Evolutionary conservation across 2,113 vertebrate genomes (phyloP), one percentile per base, ranked within the genome.

Genomic region (Etheostoma spectabile): DNA sequence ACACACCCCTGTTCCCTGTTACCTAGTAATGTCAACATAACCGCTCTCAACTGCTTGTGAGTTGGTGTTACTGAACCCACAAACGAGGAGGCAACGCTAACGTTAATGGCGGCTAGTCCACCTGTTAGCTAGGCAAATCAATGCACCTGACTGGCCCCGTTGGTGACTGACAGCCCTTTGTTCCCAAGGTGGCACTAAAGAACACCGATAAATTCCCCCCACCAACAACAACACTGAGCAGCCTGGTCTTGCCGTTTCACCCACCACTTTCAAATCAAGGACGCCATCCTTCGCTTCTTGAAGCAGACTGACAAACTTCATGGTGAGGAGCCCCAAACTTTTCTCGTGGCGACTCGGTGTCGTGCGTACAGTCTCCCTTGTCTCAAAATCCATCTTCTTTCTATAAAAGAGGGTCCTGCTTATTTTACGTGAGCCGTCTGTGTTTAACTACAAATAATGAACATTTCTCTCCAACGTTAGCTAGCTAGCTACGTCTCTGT

Each of bases 251-350:
- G 27, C 12, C 3, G 52, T 42, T 70, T 67, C 73, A 93, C 96
- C 94, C 86, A 97, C 96, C 96, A 95, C 94, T 93, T 96, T 97
- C 64, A 97, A 83, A 80, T 97, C 95, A 46, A 96, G 92, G 65
- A 95, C 95, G 56, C 95, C 94, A 73, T 96, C 94, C 82, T 93
- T 91, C 8, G 94, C 94, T 67, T 94, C 94, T 70, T 94, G 94
- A 1, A 96, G 93, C 59, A 96, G 80, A 21, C 90, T 84, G 65
- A 96, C 95, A 67, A 96, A 96, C 93, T 95, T 95, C 79, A 95
- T 93, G 1, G 95, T 94, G 74, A 96, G 95, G 56, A 94, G 94
- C 73, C 93, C 95, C 93, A 96, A 94, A 95, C 95, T 96, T 96
- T 96, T 96, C 91, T 96, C 95, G 63, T 95, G 95, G 59, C 96